Percentiles rank a stretch among this genome's conserved stretches.
phyloP scores from a whole-genome alignment of 1,140 invertebrate species.

The Heliothis subflexa region DNA sequence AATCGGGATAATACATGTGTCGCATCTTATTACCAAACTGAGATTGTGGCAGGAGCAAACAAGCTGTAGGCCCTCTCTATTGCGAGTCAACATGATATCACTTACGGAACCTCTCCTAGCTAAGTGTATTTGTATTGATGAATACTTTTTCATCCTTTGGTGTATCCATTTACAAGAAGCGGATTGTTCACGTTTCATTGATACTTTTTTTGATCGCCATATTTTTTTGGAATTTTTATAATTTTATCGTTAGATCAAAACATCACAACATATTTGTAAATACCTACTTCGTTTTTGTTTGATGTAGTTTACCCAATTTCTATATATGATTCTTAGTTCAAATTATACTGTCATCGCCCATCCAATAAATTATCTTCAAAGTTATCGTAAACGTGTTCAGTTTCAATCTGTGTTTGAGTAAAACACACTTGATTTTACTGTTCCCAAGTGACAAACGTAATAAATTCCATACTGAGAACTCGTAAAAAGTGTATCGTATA shows the following conservation, averaged over 20 bases:
- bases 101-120: conserved; percentile 68
- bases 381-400: conserved; percentile 49
- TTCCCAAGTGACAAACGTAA: conserved; percentile 69
- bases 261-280: conserved; percentile 4
- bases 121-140: conserved; percentile 75
- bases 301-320: not conserved
- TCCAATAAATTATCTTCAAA: conserved; percentile 49
- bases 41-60: conserved; percentile 79
- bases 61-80: conserved; percentile 65
- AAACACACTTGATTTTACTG: conserved; percentile 68
- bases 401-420: conserved; percentile 44
- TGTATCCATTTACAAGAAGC: conserved; percentile 55
- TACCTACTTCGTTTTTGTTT: not conserved
- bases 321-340: conserved; percentile 11
- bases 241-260: not conserved
- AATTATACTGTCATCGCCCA: conserved; percentile 28
- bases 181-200: conserved; percentile 34
- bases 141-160: conserved; percentile 67
- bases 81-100: conserved; percentile 80
- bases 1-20: conserved; percentile 83
- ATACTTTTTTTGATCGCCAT: conserved; percentile 22
- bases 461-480: conserved; percentile 72
- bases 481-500: conserved; percentile 74
- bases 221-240: not conserved
- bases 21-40: conserved; percentile 84